Percentiles rank a stretch among this genome's conserved stretches.
phyloP scores from a whole-genome alignment of 2,113 vertebrate genomes.

The Burhinus oedicnemus region DNA sequence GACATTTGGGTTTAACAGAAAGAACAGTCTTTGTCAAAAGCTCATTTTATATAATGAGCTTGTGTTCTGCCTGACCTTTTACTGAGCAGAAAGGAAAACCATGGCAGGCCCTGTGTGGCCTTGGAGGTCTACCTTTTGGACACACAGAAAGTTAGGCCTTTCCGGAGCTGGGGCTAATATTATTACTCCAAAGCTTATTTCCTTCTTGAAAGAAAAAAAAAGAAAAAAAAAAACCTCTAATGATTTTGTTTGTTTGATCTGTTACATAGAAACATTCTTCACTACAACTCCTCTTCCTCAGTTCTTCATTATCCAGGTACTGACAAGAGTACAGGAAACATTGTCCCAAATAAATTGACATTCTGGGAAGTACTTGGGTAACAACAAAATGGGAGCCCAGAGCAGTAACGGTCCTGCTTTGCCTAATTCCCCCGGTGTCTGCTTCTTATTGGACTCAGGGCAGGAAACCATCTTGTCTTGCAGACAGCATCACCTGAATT shows the following conservation, averaged over 20 bases:
- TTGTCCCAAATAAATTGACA: fast-evolving
- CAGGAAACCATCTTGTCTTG: background rate
- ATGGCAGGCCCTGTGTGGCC: fast-evolving
- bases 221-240: background rate
- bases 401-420: background rate
- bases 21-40: background rate
- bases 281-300: background rate
- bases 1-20: background rate
- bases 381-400: background rate
- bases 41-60: background rate
- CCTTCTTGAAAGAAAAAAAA: background rate
- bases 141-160: background rate
- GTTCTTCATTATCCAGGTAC: background rate
- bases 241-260: background rate
- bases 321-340: background rate
- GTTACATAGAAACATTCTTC: background rate
- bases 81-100: background rate
- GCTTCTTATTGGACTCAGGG: background rate
- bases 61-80: background rate
- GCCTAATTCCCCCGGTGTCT: background rate
- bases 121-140: background rate
- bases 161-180: background rate
- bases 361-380: background rate
- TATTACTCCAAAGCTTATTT: background rate
- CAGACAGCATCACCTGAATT: background rate